These are phyloP conservation scores for Leptinotarsa peninsularis DNA, from an alignment of 2,888 invertebrate genomes.

Conservation along the genomic window DNA sequence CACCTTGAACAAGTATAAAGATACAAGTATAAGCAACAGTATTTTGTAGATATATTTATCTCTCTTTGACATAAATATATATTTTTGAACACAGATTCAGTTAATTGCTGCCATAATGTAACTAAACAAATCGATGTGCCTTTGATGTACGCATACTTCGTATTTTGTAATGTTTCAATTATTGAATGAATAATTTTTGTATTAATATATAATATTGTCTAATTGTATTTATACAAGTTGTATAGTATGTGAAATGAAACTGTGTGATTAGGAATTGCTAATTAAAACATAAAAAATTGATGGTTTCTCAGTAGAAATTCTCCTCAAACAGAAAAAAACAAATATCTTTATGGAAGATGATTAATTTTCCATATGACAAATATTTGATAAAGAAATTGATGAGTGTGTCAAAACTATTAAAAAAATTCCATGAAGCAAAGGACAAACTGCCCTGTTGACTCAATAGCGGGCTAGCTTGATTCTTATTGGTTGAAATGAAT, in stretches of 20 bases:
- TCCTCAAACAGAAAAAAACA: no score
- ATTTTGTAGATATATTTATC: no score
- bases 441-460: no score
- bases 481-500: no score
- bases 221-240: background rate
- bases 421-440: no score
- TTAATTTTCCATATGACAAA: background rate
- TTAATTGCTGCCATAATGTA: constrained; percentile 3
- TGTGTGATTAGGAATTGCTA: background rate
- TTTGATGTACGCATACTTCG: constrained; percentile 10
- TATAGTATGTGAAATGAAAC: constrained; percentile 1
- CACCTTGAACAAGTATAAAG: no score
- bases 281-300: background rate
- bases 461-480: no score
- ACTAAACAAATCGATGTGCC: constrained; percentile 11
- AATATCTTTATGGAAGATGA: background rate
- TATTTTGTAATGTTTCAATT: background rate
- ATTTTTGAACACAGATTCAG: background rate
- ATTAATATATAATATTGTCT: background rate
- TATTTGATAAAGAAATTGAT: no score
- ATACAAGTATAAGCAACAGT: no score
- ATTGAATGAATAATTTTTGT: background rate
- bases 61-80: no score
- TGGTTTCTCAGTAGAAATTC: background rate
- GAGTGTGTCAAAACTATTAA: no score